Evolutionary conservation across 2,888 invertebrate genomes (phyloP), one percentile per base, ranked within the genome.

Genomic region (Caenorhabditis afra): DNA sequence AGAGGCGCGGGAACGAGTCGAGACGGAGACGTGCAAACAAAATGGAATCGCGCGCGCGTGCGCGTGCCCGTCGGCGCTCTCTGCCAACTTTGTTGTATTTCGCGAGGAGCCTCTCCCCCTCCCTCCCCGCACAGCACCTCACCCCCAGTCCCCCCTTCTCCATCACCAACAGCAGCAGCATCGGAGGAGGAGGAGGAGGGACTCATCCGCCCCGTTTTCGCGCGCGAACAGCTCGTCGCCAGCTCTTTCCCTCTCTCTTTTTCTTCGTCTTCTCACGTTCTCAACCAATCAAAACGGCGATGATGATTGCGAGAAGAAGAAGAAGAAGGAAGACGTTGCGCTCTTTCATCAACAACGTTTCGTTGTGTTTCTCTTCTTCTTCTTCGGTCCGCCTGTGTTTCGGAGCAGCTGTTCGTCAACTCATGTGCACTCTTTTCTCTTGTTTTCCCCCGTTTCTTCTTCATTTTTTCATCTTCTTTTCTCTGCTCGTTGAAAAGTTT

Each of bases 391-490:
- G n/a, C n/a, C n/a, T n/a, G n/a, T n/a, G n/a, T n/a, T n/a, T n/a
- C 29, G 29, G 29, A 29, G 29, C 29, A 29, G 29, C 29, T 29
- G 29, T 29, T 29, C 29, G 4, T 29, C 29, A n/a, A n/a, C n/a
- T n/a, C n/a, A n/a, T n/a, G n/a, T 29, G 90, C 76, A 91, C 86
- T n/a, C 85, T 81, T 7, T 91, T 85, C 86, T 92, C 14, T 86
- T 92, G n/a, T 88, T 41, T 41, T 41, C 11, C 12, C 41, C 3
- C 11, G 7, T 5, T 37, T 37, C 37, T 11, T 14, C 41, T 11
- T 11, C 41, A 41, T 3, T 41, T 41, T 41, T 14, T 37, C 37
- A 11, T 5, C 14, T 14, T 14, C 41, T 41, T 14, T 41, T 41
- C 14, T 41, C 41, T 41, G n/a, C n/a, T n/a, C n/a, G n/a, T n/a